Evolutionary conservation across 2,113 vertebrate species (phyloP).

Genomic region (Orientallactaga bullata): DNA sequence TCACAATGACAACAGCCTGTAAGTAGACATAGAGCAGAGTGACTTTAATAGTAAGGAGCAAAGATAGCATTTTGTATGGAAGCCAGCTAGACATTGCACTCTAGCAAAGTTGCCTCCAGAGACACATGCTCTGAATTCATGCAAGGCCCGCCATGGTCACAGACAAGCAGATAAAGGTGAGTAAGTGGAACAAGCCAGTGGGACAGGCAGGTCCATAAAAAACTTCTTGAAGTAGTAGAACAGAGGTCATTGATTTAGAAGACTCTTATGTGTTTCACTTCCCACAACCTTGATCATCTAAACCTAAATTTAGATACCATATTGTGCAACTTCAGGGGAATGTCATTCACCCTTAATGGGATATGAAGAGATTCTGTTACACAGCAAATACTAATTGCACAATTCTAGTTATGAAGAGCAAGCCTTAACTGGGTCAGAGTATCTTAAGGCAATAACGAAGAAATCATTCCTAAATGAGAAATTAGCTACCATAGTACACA

Average conservation of each 20-base stretch:
- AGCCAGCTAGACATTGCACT: neutral
- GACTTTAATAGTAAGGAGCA: slow-evolving; percentile 47
- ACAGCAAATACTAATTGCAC: neutral
- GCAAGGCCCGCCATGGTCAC: neutral
- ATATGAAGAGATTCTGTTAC: neutral
- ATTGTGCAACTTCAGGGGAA: neutral
- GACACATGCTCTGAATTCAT: neutral
- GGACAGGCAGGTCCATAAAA: neutral
- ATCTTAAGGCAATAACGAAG: neutral
- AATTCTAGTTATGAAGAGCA: neutral
- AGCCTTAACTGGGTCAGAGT: neutral
- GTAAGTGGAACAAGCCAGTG: neutral
- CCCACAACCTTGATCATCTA: neutral
- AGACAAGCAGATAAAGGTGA: neutral
- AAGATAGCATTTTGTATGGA: slow-evolving; percentile 46
- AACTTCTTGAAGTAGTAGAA: neutral
- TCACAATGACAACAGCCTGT: slow-evolving; percentile 60
- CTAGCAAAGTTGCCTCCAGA: neutral
- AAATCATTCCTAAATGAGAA: slow-evolving; percentile 17
- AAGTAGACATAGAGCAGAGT: slow-evolving; percentile 16
- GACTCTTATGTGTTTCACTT: neutral
- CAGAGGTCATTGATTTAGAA: neutral
- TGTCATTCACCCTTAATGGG: neutral
- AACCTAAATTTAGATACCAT: neutral
- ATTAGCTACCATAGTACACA: too few species aligned